These are phyloP conservation scores for Menidia beryllina DNA, from an alignment of 2,113 vertebrate genomes.

Conservation along the genomic window DNA sequence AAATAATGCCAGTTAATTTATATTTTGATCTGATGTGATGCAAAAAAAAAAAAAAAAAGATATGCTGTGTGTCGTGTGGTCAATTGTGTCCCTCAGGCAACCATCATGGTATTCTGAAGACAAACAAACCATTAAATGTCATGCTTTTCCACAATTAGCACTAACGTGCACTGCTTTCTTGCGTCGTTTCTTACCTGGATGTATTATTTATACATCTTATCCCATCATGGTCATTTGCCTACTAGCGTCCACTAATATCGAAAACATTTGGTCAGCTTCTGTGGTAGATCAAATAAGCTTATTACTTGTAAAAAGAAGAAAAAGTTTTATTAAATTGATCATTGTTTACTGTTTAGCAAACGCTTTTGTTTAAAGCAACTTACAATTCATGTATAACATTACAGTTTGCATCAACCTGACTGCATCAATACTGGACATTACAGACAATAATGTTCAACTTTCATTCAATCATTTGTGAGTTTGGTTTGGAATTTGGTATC, in stretches of 20 bases:
- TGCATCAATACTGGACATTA: slow-evolving; percentile 5
- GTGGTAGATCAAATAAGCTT: not conserved
- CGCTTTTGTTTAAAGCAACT: too few relatives aligned
- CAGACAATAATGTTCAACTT: slow-evolving; percentile 23
- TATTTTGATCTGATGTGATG: slow-evolving; percentile 9
- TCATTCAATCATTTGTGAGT: slow-evolving; percentile 38
- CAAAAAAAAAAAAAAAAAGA: slow-evolving; percentile 30
- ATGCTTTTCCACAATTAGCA: slow-evolving; percentile 48
- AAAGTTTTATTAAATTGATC: slow-evolving; percentile 14
- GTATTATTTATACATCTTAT: slow-evolving; percentile 53
- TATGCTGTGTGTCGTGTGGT: slow-evolving; percentile 1
- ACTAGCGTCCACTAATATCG: slow-evolving; percentile 11
- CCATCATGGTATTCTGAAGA: slow-evolving; percentile 8
- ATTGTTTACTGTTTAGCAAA: too few relatives aligned
- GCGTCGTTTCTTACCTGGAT: slow-evolving; percentile 50
- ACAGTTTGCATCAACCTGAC: too few relatives aligned
- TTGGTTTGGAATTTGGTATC: slow-evolving; percentile 33
- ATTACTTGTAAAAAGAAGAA: slow-evolving; percentile 3
- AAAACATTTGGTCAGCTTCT: slow-evolving; percentile 42
- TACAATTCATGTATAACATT: too few relatives aligned
- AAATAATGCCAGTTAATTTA: slow-evolving; percentile 42
- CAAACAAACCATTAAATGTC: slow-evolving; percentile 16
- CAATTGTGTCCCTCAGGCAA: not conserved
- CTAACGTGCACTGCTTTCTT: slow-evolving; percentile 34
- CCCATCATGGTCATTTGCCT: slow-evolving; percentile 16